Percentiles rank a stretch among this genome's conserved stretches.
Evolutionary conservation across 2,797 vertebrate species (phyloP).

Genomic region (Poecilia wingei): DNA sequence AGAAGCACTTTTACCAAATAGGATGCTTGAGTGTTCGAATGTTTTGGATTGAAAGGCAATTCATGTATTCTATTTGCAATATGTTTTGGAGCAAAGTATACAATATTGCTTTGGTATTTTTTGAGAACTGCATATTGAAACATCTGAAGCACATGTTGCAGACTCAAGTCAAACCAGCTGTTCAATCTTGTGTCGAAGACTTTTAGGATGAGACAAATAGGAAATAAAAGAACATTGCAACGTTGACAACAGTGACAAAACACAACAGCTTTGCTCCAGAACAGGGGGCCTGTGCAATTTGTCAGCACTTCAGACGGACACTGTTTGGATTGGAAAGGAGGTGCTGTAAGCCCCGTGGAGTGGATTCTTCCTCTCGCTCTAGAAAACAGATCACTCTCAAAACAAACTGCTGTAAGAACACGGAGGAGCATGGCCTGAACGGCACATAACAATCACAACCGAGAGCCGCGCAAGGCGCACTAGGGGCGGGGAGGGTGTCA

Average conservation of each 20-base stretch:
- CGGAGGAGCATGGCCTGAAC: conserved; percentile 15
- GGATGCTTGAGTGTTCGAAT: not conserved
- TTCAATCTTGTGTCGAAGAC: not conserved
- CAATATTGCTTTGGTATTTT: not conserved
- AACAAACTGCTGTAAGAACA: conserved; percentile 63
- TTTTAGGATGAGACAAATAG: not conserved
- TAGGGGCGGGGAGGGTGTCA: not conserved
- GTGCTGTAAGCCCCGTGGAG: conserved; percentile 64
- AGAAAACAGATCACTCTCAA: conserved; percentile 54
- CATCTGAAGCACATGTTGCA: not conserved
- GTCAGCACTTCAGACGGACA: conserved; percentile 43
- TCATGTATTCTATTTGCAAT: not conserved
- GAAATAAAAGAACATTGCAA: conserved; percentile 7
- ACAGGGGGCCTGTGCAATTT: conserved; percentile 26
- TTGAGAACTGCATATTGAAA: not conserved
- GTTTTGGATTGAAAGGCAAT: not conserved
- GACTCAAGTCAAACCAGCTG: not conserved
- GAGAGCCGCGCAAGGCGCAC: conserved; percentile 8
- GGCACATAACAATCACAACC: conserved; percentile 15
- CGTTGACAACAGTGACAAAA: conserved; percentile 33
- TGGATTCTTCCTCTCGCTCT: conserved; percentile 73
- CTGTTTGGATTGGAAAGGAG: conserved; percentile 69
- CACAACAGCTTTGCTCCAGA: conserved; percentile 27
- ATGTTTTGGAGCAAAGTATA: not conserved
- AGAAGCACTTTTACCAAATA: not conserved